Percentiles rank a stretch among this genome's conserved stretches.
These are phyloP conservation scores for Nixonia krombeini DNA, from an alignment of 1,140 invertebrate genomes.

Conservation along the genomic window DNA sequence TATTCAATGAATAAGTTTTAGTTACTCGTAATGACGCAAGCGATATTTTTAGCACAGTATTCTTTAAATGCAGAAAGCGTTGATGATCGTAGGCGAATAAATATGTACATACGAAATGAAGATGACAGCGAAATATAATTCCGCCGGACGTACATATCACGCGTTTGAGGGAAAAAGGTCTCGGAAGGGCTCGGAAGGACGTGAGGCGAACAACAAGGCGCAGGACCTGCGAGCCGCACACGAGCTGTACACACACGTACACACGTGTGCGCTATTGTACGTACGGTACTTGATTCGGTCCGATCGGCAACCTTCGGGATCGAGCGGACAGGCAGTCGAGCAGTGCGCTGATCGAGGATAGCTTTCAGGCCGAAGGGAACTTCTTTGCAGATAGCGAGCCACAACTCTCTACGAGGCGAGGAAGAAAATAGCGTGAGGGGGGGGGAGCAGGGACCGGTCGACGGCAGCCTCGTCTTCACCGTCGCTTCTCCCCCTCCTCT, in stretches of 20 bases:
- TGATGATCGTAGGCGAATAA: no score
- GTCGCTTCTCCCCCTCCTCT: constrained; percentile 43
- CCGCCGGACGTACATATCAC: no score
- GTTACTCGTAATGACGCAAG: no score
- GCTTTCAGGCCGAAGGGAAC: constrained; percentile 31
- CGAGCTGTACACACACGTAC: no score
- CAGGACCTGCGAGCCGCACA: constrained; percentile 28
- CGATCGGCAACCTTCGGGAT: constrained; percentile 25
- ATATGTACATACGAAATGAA: no score
- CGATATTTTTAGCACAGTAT: no score
- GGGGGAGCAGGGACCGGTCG: constrained; percentile 32
- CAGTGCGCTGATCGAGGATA: constrained; percentile 30
- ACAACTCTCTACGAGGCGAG: constrained; percentile 39
- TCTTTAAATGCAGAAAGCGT: no score
- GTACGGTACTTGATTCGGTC: constrained; percentile 26
- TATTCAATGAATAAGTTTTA: no score
- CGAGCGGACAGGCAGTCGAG: constrained; percentile 19
- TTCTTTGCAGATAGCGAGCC: constrained; percentile 40
- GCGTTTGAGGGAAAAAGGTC: no score
- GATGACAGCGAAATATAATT: no score
- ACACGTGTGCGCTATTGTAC: neutral
- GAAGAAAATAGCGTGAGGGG: constrained; percentile 36
- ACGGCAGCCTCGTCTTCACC: neutral
- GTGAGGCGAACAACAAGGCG: constrained; percentile 24
- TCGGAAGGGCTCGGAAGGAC: constrained; percentile 20